Evolutionary conservation across 2,113 vertebrate genomes (phyloP).

Genomic region (Entomyzon cyanotis): DNA sequence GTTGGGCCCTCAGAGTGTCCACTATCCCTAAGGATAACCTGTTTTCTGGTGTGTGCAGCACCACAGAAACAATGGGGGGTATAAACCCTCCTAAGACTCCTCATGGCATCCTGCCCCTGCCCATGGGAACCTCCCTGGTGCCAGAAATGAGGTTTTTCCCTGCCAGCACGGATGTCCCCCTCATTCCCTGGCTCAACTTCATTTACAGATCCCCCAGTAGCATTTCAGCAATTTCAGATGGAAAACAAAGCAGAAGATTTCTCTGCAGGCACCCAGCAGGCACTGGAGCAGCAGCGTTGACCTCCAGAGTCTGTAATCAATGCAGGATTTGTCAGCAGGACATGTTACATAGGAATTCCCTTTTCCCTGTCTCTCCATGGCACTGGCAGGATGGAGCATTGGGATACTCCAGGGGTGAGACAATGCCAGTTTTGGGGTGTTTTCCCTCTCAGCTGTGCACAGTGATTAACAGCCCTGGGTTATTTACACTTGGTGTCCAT

Average conservation of each 20-base stretch:
- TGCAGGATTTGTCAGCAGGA: background rate
- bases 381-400: background rate
- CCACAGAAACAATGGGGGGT: too few species aligned
- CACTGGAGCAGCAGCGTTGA: background rate
- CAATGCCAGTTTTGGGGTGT: background rate
- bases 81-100: accelerated
- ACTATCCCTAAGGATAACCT: accelerated
- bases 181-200: background rate
- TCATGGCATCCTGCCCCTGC: accelerated
- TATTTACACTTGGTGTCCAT: background rate
- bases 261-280: background rate
- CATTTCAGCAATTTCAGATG: background rate
- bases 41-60: background rate
- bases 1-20: background rate
- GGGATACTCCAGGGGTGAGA: background rate
- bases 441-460: background rate
- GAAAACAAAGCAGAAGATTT: background rate
- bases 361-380: too few species aligned
- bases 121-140: accelerated
- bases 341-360: accelerated
- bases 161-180: accelerated
- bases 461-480: accelerated
- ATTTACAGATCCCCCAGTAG: background rate
- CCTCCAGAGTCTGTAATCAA: background rate
- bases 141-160: background rate